Conservation (phyloP, 2,888 invertebrate species). For the Epistrophe grossulariae region DNA sequence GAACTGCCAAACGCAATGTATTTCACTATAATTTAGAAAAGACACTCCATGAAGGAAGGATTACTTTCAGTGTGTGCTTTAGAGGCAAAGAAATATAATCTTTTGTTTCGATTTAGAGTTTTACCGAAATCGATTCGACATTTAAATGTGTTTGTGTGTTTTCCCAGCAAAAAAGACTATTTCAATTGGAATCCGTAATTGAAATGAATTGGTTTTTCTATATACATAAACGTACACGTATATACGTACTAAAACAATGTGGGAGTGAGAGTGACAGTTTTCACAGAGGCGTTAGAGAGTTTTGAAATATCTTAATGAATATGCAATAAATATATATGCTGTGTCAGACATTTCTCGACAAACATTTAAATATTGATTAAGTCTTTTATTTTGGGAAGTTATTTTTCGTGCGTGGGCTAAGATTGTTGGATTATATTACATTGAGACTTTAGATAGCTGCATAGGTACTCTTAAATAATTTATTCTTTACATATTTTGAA, state of each 20-base stretch:
- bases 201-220: constrained; percentile 4
- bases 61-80: neutral
- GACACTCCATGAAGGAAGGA: neutral
- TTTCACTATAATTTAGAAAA: neutral
- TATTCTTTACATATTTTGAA: too few species aligned
- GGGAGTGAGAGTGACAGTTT: constrained; percentile 3
- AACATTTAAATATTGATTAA: neutral
- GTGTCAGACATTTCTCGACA: neutral
- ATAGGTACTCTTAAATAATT: too few species aligned
- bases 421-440: neutral
- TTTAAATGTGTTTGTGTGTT: neutral
- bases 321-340: neutral
- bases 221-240: neutral
- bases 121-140: constrained; percentile 1
- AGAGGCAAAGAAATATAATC: neutral
- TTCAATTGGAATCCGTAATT: neutral
- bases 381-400: neutral
- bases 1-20: too few species aligned
- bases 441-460: too few species aligned
- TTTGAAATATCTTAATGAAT: neutral
- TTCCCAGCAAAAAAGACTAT: neutral
- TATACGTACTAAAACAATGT: neutral
- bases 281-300: neutral
- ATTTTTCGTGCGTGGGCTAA: constrained; percentile 6
- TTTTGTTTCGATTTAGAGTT: neutral